These are phyloP conservation scores for Henricia sp. DNA, from an alignment of 53 echinoderm and acorn worm genomes.

Conservation along the genomic window DNA sequence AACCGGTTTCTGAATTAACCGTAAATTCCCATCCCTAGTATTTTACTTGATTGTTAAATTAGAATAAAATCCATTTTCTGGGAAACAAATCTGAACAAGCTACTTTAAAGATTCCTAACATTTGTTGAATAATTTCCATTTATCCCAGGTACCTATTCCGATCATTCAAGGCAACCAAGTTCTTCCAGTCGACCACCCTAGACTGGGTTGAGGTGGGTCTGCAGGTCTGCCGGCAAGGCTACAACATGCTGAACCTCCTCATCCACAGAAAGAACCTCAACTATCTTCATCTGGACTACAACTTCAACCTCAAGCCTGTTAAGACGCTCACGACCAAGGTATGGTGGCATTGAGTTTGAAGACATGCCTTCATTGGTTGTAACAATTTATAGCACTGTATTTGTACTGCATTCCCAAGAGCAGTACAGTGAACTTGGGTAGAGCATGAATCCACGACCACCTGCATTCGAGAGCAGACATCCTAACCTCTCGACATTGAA, in stretches of 20 bases:
- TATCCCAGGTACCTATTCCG: slow-evolving; percentile 88
- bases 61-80: no score
- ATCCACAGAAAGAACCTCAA: slow-evolving; percentile 99
- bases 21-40: no score
- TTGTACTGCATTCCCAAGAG: no score
- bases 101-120: no score
- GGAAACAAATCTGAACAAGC: no score
- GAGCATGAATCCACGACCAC: not conserved
- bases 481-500: not conserved
- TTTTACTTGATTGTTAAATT: no score
- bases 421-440: not conserved
- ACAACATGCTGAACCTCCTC: slow-evolving; percentile 98
- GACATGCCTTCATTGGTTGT: no score
- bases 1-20: no score
- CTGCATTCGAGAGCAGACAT: not conserved
- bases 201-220: slow-evolving; percentile 98
- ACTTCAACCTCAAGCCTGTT: slow-evolving; percentile 98
- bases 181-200: slow-evolving; percentile 95
- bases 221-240: slow-evolving; percentile 95
- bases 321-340: slow-evolving; percentile 99
- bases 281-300: slow-evolving; percentile 99
- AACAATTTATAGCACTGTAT: no score
- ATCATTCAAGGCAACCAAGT: slow-evolving; percentile 99
- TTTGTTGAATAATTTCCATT: no score
- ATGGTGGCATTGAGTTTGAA: no score